Conservation (phyloP, 2,797 vertebrate species). For the Thamnophis elegans region DNA sequence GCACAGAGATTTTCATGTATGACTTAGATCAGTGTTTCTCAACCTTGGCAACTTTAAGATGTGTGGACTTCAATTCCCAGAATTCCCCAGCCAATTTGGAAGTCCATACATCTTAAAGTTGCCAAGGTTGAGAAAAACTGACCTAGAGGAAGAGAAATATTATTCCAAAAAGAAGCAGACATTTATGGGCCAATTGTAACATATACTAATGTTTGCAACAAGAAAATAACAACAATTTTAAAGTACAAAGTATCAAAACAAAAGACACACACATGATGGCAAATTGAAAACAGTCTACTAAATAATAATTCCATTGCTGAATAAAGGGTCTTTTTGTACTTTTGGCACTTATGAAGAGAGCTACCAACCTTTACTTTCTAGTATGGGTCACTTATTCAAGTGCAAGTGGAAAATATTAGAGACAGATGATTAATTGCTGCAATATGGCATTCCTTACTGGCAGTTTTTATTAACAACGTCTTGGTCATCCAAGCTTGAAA, state of each 20-base stretch:
- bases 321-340: fast-evolving
- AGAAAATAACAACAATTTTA: not conserved
- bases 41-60: not conserved
- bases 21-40: not conserved
- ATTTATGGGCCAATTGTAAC: conserved; percentile 2
- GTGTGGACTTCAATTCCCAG: not conserved
- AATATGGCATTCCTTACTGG: conserved; percentile 41
- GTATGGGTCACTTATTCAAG: conserved; percentile 21
- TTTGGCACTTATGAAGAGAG: conserved; percentile 9
- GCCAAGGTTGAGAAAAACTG: not conserved
- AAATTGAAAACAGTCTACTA: conserved; percentile 39
- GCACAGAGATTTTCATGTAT: conserved; percentile 14
- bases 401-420: conserved; percentile 50
- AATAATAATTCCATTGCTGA: conserved; percentile 12
- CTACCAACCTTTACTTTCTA: conserved; percentile 4
- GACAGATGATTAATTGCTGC: conserved; percentile 44
- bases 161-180: conserved; percentile 11
- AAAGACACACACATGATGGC: not conserved
- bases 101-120: not conserved
- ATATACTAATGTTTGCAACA: not conserved
- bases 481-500: conserved; percentile 16
- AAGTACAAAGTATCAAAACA: not conserved
- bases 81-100: not conserved
- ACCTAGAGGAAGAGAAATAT: conserved; percentile 29
- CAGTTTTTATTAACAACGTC: conserved; percentile 35